Conservation (phyloP, 2,888 invertebrate genomes). For the Trissolcus brochymenae region DNA sequence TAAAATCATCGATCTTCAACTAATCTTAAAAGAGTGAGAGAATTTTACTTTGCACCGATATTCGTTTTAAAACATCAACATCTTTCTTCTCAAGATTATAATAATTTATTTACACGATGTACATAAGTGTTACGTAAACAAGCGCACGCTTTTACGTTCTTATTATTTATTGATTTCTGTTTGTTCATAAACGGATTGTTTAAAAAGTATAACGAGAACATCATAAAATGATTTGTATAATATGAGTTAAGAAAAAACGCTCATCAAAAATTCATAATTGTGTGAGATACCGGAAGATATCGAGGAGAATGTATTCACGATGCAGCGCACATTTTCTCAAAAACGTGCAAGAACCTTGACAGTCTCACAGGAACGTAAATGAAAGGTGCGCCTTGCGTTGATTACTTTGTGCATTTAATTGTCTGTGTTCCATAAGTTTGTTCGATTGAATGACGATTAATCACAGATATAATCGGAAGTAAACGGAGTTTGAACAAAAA, state of each 20-base stretch:
- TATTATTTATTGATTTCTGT: background rate
- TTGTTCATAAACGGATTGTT: background rate
- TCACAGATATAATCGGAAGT: constrained; percentile 43
- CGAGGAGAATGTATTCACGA: too few relatives aligned
- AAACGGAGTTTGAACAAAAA: background rate
- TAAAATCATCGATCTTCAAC: constrained; percentile 4
- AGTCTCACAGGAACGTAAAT: constrained; percentile 34
- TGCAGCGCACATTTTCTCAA: too few relatives aligned
- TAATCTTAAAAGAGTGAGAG: too few relatives aligned
- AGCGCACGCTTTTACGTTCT: constrained; percentile 7
- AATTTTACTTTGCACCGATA: too few relatives aligned
- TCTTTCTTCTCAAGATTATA: constrained; percentile 9
- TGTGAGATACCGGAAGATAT: too few relatives aligned
- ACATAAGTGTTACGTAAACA: constrained; percentile 39
- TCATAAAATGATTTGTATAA: constrained; percentile 1
- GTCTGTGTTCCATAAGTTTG: constrained; percentile 13
- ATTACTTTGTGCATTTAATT: constrained; percentile 40
- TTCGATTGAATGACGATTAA: constrained; percentile 45
- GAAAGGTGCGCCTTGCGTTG: constrained; percentile 37
- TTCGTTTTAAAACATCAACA: constrained; percentile 7
- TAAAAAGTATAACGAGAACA: constrained; percentile 1
- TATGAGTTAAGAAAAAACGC: constrained; percentile 17
- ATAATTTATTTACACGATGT: constrained; percentile 42
- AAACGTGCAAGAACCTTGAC: constrained; percentile 21
- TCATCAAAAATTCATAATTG: background rate